Conservation (phyloP, 2,797 vertebrate species). For the Glossophaga mutica region DNA sequence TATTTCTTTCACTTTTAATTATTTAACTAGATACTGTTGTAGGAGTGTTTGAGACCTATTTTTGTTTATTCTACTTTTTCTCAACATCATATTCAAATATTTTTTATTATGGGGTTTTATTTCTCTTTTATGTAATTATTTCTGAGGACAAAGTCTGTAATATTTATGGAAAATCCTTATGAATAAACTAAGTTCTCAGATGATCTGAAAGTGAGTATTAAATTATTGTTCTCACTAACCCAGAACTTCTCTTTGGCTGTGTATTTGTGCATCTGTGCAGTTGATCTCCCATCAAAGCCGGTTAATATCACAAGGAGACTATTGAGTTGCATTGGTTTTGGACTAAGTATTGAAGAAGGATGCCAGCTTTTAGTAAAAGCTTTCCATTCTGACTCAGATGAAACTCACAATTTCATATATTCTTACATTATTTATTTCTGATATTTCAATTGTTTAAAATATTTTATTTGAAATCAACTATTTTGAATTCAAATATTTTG, state of each 20-base stretch:
- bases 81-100: not conserved
- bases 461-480: not conserved
- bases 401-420: not conserved
- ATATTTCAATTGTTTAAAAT: not conserved
- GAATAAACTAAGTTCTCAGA: not conserved
- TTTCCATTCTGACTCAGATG: not conserved
- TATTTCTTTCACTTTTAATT: not conserved
- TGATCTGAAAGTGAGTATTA: not conserved
- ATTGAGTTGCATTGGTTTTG: not conserved
- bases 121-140: constrained; percentile 3
- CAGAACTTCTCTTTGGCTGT: not conserved
- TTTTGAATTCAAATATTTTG: not conserved
- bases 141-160: not conserved
- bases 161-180: not conserved
- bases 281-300: not conserved
- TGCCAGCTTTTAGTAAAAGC: not conserved
- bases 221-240: not conserved
- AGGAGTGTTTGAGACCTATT: not conserved
- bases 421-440: not conserved
- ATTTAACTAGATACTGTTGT: not conserved
- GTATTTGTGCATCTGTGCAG: not conserved
- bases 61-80: not conserved
- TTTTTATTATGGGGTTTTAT: not conserved
- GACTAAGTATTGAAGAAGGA: not conserved
- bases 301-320: not conserved